Percentiles rank a stretch among this genome's conserved stretches.
phyloP scores from a whole-genome alignment of 2,113 vertebrate genomes.

The Lipophrys pholis region DNA sequence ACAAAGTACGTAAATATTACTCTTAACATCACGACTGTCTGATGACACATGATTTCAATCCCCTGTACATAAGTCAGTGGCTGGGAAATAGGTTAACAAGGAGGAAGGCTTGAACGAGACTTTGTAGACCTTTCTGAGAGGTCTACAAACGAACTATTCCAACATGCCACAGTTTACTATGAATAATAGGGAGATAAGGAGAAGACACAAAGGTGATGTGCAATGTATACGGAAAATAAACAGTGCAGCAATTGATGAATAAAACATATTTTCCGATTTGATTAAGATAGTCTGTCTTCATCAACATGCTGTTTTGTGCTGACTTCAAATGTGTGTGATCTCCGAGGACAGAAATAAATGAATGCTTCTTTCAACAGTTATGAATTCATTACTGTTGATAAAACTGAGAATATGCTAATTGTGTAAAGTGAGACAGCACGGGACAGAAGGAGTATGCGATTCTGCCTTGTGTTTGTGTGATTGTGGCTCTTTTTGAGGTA shows the following conservation, averaged over 20 bases:
- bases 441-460: conserved; percentile 11
- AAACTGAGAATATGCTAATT: conserved; percentile 51
- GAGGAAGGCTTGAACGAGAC: neutral
- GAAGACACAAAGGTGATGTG: neutral
- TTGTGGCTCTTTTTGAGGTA: too few relatives aligned
- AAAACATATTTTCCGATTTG: conserved; percentile 22
- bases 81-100: neutral
- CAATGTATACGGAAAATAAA: conserved; percentile 7
- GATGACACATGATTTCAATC: neutral
- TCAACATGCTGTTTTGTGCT: conserved; percentile 8
- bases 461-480: neutral
- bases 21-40: conserved; percentile 12
- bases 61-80: neutral
- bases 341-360: conserved; percentile 42
- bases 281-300: conserved; percentile 22
- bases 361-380: conserved; percentile 29
- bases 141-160: too few relatives aligned
- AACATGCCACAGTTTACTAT: too few relatives aligned
- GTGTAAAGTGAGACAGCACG: conserved; percentile 23
- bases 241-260: conserved; percentile 32
- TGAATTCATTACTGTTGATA: conserved; percentile 55
- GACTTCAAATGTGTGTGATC: conserved; percentile 41
- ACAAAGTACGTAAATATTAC: neutral
- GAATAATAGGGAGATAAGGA: neutral
- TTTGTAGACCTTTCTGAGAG: neutral